A percentile compares a stretch with the other conserved stretches of the same genome.
Evolutionary conservation across 2,797 vertebrate genomes (phyloP).

Genomic region (Ciconia nigra): DNA sequence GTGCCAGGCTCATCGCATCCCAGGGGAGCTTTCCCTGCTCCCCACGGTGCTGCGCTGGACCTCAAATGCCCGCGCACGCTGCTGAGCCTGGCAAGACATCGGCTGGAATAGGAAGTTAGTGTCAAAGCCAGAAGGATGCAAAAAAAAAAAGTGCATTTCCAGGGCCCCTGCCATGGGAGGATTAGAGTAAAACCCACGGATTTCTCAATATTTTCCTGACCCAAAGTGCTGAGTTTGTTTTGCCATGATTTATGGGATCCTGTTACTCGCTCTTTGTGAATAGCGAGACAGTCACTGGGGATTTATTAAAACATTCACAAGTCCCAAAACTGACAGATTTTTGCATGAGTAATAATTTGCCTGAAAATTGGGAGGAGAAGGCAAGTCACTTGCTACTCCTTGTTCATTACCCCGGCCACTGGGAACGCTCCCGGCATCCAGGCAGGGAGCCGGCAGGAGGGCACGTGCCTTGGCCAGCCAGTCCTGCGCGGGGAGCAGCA

Average conservation of each 20-base stretch:
- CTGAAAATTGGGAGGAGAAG: neutral
- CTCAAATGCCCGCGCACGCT: neutral
- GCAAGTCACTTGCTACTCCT: neutral
- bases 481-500: accelerated
- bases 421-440: neutral
- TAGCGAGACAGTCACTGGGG: slow-evolving; percentile 23
- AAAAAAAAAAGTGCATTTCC: neutral
- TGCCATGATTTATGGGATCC: slow-evolving; percentile 50
- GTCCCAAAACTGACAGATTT: slow-evolving; percentile 19
- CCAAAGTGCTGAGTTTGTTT: slow-evolving; percentile 58
- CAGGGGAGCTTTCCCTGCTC: neutral
- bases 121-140: neutral
- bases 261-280: slow-evolving; percentile 26
- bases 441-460: neutral
- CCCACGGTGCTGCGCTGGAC: accelerated
- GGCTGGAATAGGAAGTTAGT: neutral
- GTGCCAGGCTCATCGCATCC: neutral
- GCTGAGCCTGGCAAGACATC: neutral
- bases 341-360: slow-evolving; percentile 28
- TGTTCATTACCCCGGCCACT: accelerated
- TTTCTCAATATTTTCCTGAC: slow-evolving; percentile 68
- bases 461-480: neutral
- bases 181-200: slow-evolving; percentile 45
- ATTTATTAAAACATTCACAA: slow-evolving; percentile 38
- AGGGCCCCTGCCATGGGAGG: slow-evolving; percentile 24